These are phyloP conservation scores for Sakesphorus luctuosus DNA, from an alignment of 2,113 vertebrate species.

Conservation along the genomic window DNA sequence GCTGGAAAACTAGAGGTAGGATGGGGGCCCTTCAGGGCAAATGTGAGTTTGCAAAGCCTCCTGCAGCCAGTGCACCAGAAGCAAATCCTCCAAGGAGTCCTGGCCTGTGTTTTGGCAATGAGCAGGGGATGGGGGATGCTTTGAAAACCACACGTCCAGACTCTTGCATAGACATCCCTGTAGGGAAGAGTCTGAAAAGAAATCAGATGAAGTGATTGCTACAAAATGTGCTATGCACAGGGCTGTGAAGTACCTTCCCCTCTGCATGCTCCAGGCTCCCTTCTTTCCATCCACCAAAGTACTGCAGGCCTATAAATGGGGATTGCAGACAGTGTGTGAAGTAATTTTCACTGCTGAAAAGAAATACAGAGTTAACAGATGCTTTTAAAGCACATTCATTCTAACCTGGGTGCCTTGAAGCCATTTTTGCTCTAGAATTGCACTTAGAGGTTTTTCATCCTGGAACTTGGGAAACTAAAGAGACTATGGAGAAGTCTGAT, in stretches of 20 bases:
- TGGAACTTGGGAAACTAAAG: neutral
- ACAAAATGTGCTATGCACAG: neutral
- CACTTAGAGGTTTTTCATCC: constrained; percentile 16
- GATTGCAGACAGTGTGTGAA: neutral
- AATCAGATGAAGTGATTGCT: neutral
- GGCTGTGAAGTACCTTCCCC: neutral
- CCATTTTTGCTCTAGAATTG: constrained; percentile 14
- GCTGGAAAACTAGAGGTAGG: neutral
- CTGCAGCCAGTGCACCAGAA: neutral
- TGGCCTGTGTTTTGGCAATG: neutral
- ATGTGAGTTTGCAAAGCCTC: neutral
- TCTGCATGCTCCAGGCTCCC: neutral
- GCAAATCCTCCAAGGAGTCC: neutral
- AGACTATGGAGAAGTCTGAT: neutral
- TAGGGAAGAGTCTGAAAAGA: neutral
- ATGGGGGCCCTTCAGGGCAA: neutral
- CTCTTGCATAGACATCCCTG: neutral
- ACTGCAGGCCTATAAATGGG: neutral
- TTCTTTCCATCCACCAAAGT: neutral
- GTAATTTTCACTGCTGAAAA: constrained; percentile 24
- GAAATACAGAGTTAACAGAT: constrained; percentile 24
- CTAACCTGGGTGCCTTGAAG: constrained; percentile 32
- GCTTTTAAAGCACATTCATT: constrained; percentile 48
- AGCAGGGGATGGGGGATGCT: neutral
- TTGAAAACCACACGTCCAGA: neutral